Conservation (phyloP, 2,113 vertebrate genomes). For the Vanacampus margaritifer region DNA sequence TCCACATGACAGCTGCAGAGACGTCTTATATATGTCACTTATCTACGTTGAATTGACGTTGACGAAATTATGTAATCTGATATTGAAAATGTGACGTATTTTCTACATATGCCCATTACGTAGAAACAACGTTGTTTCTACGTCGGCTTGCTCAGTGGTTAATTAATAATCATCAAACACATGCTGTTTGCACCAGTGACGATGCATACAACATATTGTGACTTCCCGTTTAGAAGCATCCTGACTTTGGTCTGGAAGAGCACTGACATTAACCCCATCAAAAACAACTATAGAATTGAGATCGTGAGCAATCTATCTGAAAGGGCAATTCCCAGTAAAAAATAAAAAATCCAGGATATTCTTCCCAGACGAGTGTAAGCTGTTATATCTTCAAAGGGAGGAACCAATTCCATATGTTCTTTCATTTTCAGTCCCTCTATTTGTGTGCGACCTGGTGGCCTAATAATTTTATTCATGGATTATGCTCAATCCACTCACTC, state of each 20-base stretch:
- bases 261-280: neutral
- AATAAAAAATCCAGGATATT: neutral
- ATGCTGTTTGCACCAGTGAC: too few species aligned
- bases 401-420: neutral
- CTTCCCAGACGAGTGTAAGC: neutral
- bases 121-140: too few species aligned
- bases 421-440: neutral
- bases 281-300: neutral
- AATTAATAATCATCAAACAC: too few species aligned
- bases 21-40: too few species aligned
- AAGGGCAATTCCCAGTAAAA: neutral
- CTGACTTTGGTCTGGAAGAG: neutral
- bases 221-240: too few species aligned
- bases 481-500: constrained; percentile 11
- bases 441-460: neutral
- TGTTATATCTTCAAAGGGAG: neutral
- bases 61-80: too few species aligned
- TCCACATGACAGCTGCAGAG: too few species aligned
- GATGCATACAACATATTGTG: too few species aligned
- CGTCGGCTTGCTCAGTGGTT: too few species aligned
- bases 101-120: too few species aligned
- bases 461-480: neutral
- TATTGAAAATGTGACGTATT: too few species aligned
- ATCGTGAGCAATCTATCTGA: neutral
- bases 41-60: too few species aligned